These are phyloP conservation scores for Aptenodytes patagonicus DNA, from an alignment of 2,113 vertebrate species.

Conservation along the genomic window DNA sequence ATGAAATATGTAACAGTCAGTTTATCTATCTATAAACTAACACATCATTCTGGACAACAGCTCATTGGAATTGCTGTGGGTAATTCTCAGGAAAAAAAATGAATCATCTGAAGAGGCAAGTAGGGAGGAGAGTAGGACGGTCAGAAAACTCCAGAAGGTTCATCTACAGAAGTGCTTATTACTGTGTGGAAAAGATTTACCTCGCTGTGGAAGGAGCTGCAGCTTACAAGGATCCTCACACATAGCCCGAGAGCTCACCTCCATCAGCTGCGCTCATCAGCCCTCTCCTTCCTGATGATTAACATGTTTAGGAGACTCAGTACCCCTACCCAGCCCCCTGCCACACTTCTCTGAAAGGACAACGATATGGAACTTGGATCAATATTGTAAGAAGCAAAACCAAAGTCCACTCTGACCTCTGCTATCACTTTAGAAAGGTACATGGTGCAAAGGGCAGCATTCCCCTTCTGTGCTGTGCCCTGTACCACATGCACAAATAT, in stretches of 20 bases:
- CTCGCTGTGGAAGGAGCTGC: not conserved
- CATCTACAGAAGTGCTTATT: not conserved
- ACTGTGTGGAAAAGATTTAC: not conserved
- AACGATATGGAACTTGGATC: not conserved
- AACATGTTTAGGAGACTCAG: not conserved
- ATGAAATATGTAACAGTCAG: constrained; percentile 23
- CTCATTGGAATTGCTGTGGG: not conserved
- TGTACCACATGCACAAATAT: not conserved
- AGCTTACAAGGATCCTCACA: not conserved
- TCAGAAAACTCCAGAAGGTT: not conserved
- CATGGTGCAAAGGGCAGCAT: not conserved
- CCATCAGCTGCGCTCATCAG: not conserved
- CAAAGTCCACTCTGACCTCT: not conserved
- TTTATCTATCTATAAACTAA: constrained; percentile 32
- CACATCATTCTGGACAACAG: not conserved
- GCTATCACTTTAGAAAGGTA: not conserved
- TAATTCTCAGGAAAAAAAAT: not conserved
- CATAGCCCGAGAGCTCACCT: not conserved
- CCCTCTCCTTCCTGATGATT: not conserved
- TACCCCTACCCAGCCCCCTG: not conserved
- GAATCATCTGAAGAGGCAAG: not conserved
- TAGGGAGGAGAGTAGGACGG: not conserved
- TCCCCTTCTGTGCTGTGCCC: not conserved
- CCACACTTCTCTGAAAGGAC: not conserved
- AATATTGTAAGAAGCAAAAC: not conserved